A percentile compares a stretch with the other conserved stretches of the same genome.
Evolutionary conservation across 2,113 vertebrate species (phyloP).

Genomic region (Apaloderma vittatum): DNA sequence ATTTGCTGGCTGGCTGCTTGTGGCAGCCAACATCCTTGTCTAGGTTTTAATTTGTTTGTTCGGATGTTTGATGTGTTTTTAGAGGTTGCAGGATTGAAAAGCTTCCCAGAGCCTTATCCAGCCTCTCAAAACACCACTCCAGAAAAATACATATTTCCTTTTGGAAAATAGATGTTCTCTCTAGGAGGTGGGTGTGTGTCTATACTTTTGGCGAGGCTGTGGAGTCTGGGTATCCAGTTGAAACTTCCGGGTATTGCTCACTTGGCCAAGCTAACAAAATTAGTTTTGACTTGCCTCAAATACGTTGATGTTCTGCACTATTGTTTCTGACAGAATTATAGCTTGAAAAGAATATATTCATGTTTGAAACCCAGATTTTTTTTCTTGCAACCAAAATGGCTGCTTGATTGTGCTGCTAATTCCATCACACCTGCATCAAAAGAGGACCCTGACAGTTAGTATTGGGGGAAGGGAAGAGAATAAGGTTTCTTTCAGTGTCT

Average conservation of each 20-base stretch:
- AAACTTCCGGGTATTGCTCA: not conserved
- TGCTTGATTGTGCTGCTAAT: not conserved
- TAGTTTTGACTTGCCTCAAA: not conserved
- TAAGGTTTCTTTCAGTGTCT: not conserved
- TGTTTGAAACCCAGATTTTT: not conserved
- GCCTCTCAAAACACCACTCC: not conserved
- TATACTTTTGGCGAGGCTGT: not conserved
- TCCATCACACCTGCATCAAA: not conserved
- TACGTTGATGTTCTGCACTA: not conserved
- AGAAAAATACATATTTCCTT: not conserved
- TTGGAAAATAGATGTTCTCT: not conserved
- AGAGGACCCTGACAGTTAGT: not conserved
- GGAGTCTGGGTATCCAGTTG: not conserved
- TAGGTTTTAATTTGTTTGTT: constrained; percentile 69
- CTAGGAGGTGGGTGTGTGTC: not conserved
- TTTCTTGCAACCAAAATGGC: not conserved
- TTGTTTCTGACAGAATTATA: not conserved
- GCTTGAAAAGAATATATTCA: not conserved
- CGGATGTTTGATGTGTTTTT: constrained; percentile 47
- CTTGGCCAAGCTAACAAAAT: not conserved
- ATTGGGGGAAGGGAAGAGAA: too few relatives aligned
- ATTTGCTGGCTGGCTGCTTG: constrained; percentile 56
- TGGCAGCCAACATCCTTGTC: constrained; percentile 11
- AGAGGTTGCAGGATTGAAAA: constrained; percentile 46
- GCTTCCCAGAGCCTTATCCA: constrained; percentile 1